Conservation (phyloP, 1,140 invertebrate species). For the Drosophila pseudoananassae region DNA sequence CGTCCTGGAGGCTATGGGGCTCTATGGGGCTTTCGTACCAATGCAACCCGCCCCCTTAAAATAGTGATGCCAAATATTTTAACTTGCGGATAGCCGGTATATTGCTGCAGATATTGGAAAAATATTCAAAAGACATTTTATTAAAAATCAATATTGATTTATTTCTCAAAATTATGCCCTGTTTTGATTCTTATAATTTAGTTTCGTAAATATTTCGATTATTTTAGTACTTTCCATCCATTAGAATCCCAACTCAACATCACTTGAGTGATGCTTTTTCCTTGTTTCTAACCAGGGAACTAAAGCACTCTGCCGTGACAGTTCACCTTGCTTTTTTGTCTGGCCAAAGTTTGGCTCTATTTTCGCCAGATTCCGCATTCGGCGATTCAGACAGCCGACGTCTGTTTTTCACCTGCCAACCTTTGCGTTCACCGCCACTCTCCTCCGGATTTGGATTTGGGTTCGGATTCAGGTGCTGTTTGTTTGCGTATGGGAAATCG, state of each 20-base stretch:
- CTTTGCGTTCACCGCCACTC: background rate
- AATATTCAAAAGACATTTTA: too few species aligned
- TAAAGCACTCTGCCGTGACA: slow-evolving; percentile 6
- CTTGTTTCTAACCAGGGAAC: slow-evolving; percentile 1
- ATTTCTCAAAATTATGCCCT: too few species aligned
- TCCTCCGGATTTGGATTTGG: slow-evolving; percentile 16
- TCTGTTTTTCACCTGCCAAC: slow-evolving; percentile 69
- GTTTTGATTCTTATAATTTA: too few species aligned
- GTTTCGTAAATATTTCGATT: too few species aligned
- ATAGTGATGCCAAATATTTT: slow-evolving; percentile 5
- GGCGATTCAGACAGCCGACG: slow-evolving; percentile 54
- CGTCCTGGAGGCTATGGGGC: slow-evolving; percentile 31
- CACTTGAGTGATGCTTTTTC: slow-evolving; percentile 4
- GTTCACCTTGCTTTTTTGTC: slow-evolving; percentile 38
- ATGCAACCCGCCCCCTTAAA: background rate
- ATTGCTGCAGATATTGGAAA: background rate
- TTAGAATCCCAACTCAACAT: background rate
- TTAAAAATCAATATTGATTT: too few species aligned
- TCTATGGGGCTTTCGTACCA: too few species aligned
- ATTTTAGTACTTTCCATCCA: background rate
- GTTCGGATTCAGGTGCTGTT: slow-evolving; percentile 26
- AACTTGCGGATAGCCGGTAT: background rate
- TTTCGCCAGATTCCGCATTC: slow-evolving; percentile 54
- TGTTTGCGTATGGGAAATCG: slow-evolving; percentile 73
- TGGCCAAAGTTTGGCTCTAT: slow-evolving; percentile 37